Evolutionary conservation across 2,888 invertebrate species (phyloP), one percentile per base, ranked within the genome.

Genomic region (Calameuta idolon): DNA sequence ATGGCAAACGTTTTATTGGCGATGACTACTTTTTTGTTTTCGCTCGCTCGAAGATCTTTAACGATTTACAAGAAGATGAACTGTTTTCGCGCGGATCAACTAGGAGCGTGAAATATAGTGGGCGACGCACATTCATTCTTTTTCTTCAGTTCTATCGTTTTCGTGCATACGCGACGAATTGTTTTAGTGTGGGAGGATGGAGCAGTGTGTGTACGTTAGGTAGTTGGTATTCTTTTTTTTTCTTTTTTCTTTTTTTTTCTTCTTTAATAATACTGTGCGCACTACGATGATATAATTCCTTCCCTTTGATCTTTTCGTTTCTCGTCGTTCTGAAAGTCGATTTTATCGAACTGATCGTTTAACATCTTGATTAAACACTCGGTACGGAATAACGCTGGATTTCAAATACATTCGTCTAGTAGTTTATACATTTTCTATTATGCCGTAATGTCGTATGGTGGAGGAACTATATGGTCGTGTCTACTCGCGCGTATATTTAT

Each of bases 391-490:
- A 55, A 55, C 55, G 23, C 55, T 55, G 55, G 55, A 55, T 23
- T 55, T 55, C 1, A 55, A 55, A 23, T 23, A 55, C 23, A 23
- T 55, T 55, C 55, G 55, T 55, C 55, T 55, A 23, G 12, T 71
- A 71, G 31, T 33, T 71, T 71, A 71, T 33, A 71, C 11, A 33
- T 71, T 33, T 71, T 55, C 23, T 55, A 55, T 55, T 55, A 55
- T 55, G 55, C 55, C 55, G 55, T 55, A 55, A 82, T 84, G 80
- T 82, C 83, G 83, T 88, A 86, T 89, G 83, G 83, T 87, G 86
- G 86, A 89, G 89, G 89, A 88, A 89, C 88, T 89, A 89, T 89
- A 82, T 83, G 82, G 80, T 55, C 85, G 82, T 82, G 85, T 87
- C 86, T 87, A 86, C 85, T 84, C 83, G 82, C 82, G 68, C 82